These are phyloP conservation scores for Pampus argenteus DNA, from an alignment of 2,797 vertebrate species.

Conservation along the genomic window DNA sequence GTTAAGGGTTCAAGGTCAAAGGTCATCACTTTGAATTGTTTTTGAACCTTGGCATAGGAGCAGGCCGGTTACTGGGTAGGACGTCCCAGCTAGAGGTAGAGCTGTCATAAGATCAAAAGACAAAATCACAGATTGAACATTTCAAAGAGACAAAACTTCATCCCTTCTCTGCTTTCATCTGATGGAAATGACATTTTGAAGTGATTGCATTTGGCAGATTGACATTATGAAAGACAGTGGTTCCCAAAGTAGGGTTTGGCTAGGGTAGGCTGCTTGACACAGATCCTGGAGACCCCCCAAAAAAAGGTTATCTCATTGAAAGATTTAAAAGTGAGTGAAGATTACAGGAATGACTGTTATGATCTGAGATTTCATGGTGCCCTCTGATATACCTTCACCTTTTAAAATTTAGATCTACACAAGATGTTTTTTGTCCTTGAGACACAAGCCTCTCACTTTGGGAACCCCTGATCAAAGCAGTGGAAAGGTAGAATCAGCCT, in stretches of 20 bases:
- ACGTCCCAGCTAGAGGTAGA: slow-evolving; percentile 88
- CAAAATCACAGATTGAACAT: slow-evolving; percentile 55
- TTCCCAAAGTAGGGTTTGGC: slow-evolving; percentile 43
- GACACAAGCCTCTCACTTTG: slow-evolving; percentile 17
- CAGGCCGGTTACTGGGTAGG: slow-evolving; percentile 81
- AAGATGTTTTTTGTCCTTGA: neutral
- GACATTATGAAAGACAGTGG: slow-evolving; percentile 35
- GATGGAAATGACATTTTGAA: slow-evolving; percentile 30
- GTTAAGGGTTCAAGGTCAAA: slow-evolving; percentile 50
- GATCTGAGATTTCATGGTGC: neutral
- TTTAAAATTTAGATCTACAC: neutral
- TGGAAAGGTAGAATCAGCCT: slow-evolving; percentile 28
- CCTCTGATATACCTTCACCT: too few species aligned
- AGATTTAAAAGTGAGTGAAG: neutral
- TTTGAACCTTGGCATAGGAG: slow-evolving; percentile 81
- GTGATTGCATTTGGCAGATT: slow-evolving; percentile 23
- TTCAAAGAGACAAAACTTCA: slow-evolving; percentile 38
- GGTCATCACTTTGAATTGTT: slow-evolving; percentile 58
- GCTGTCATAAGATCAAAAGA: slow-evolving; percentile 80
- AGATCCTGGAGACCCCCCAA: neutral
- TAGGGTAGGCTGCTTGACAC: neutral
- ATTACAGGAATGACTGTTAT: neutral
- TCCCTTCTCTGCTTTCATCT: slow-evolving; percentile 2
- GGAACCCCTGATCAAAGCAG: slow-evolving; percentile 33
- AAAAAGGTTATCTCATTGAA: neutral